Conservation (phyloP, 2,888 invertebrate species). For the Pediacus dermestoides region DNA sequence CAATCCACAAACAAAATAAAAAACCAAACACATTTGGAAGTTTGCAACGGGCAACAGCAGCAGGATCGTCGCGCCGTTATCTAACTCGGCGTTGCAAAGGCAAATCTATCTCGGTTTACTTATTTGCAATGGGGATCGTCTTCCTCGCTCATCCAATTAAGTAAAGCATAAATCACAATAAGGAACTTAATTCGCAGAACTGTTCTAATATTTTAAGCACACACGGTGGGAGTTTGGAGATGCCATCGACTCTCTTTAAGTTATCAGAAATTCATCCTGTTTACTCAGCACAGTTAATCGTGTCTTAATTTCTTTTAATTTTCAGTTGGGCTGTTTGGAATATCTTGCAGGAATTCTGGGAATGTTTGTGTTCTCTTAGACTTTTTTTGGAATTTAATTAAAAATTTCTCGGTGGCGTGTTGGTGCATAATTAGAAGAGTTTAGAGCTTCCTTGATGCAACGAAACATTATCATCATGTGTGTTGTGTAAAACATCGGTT, state of each 20-base stretch:
- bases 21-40: constrained; percentile 14
- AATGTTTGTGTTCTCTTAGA: constrained; percentile 4
- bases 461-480: too few species aligned
- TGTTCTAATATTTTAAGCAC: constrained; percentile 42
- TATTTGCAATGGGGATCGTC: constrained; percentile 19
- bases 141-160: constrained; percentile 38
- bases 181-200: constrained; percentile 36
- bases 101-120: constrained; percentile 5
- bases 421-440: too few species aligned
- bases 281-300: constrained; percentile 35
- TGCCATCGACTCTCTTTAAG: constrained; percentile 26
- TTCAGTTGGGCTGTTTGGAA: constrained; percentile 13
- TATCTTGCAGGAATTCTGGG: neutral
- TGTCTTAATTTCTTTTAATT: constrained; percentile 34
- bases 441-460: too few species aligned
- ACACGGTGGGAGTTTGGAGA: constrained; percentile 29
- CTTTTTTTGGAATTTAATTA: too few species aligned
- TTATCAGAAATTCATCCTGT: constrained; percentile 37
- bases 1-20: constrained; percentile 14
- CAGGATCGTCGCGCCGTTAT: too few species aligned
- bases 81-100: constrained; percentile 3
- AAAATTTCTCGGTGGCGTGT: too few species aligned
- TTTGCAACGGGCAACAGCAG: constrained; percentile 12
- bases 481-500: too few species aligned
- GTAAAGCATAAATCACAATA: constrained; percentile 42